Evolutionary conservation across 2,888 invertebrate genomes (phyloP), one percentile per base, ranked within the genome.

Genomic region (Coelinius sp.): DNA sequence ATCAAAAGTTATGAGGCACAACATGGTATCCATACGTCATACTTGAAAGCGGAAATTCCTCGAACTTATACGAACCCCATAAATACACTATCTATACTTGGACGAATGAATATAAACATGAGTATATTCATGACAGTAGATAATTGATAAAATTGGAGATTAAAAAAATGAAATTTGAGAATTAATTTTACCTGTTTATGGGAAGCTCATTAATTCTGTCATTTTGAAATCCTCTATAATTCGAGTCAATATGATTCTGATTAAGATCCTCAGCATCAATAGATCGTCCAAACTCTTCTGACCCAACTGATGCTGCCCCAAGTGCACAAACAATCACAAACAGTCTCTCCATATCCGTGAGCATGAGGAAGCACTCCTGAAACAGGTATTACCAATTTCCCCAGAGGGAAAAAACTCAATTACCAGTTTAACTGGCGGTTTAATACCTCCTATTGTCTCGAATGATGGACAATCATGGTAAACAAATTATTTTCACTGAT

Each of bases 291-390:
- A 31, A 31, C 35, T 35, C 14, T 8, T 20, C 59, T 27, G 59
- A 35, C 31, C 63, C 6, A 7, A 44, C 41, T 8, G 35, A 31
- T 8, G n/a, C 31, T 3, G 35, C 24, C 17, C 63, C 69, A 52
- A 70, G 35, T 35, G 49, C 14, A 12, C 46, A 70, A 35, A 70
- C 38, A 7, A 70, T 52, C 14, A 63, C 35, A 8, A 52, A 38
- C 25, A 70, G 49, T 35, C 35, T 70, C 24, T 70, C 63, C 69
- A 70, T 70, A 35, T 52, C 69, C 63, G 63, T 14, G 27, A 68
- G n/a, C 46, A 38, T 53, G 25, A 20, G 56, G 44, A 68, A 68
- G 17, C 31, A 14, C 25, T 68, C n/a, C 38, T 25, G 44, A 20
- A 44, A 56, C 17, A 7, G 44, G 38, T 31, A 44, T 27, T 46